These are phyloP conservation scores for Pitta sordida DNA, from an alignment of 2,113 vertebrate species.

Conservation along the genomic window DNA sequence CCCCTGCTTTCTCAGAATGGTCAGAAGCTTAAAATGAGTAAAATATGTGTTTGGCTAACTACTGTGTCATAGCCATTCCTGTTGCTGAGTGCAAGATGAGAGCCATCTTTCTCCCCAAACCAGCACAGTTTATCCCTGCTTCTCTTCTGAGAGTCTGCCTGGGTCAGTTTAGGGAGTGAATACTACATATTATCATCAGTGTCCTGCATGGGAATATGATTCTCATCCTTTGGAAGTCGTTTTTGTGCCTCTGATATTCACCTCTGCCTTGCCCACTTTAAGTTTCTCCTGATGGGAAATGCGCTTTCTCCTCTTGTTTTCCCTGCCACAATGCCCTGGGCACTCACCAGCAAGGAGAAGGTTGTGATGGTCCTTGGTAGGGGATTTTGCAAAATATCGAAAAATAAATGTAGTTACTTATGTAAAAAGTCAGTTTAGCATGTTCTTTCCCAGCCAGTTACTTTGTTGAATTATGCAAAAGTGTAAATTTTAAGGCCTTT, in stretches of 20 bases:
- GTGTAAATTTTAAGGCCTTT: neutral
- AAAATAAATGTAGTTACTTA: neutral
- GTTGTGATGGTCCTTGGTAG: neutral
- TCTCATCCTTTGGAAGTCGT: neutral
- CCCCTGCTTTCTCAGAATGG: neutral
- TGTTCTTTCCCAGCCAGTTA: neutral
- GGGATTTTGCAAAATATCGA: neutral
- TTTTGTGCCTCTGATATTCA: neutral
- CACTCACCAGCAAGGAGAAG: neutral
- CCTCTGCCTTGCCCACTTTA: neutral
- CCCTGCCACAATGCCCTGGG: fast-evolving
- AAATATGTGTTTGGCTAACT: neutral
- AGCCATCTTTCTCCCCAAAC: neutral
- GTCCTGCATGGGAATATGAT: neutral
- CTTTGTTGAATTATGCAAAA: neutral
- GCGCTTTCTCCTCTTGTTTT: neutral
- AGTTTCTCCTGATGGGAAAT: neutral
- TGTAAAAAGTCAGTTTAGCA: neutral
- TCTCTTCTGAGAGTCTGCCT: neutral
- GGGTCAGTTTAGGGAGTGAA: neutral
- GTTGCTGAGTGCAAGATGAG: neutral
- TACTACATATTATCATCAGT: neutral
- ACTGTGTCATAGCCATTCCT: neutral
- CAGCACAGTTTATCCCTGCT: neutral
- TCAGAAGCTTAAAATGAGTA: neutral